A percentile compares a stretch with the other conserved stretches of the same genome.
Evolutionary conservation across 2,888 invertebrate genomes (phyloP).

Genomic region (Priocnemis perturbator): DNA sequence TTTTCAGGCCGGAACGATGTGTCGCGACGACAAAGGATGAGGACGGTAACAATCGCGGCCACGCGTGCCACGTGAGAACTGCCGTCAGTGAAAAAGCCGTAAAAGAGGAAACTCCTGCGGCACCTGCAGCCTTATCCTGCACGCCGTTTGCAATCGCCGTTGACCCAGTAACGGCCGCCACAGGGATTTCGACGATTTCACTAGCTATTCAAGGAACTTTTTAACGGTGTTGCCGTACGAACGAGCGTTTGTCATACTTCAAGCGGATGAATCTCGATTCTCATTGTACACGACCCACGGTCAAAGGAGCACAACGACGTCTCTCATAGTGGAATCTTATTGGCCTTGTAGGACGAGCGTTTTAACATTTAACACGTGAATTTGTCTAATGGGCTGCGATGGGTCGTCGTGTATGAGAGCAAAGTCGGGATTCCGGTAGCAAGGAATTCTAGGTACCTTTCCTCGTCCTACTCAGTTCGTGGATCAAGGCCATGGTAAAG

Average conservation of each 20-base stretch:
- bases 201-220: constrained; percentile 23
- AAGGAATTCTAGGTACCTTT: constrained; percentile 47
- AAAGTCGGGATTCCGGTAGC: constrained; percentile 33
- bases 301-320: background rate
- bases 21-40: too few species aligned
- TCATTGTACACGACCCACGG: background rate
- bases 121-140: too few species aligned
- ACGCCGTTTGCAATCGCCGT: too few species aligned
- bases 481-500: constrained; percentile 55
- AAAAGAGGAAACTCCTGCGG: constrained; percentile 29
- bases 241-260: too few species aligned
- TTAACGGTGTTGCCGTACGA: background rate
- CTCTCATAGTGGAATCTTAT: too few species aligned
- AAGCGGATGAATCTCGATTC: too few species aligned
- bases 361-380: too few species aligned
- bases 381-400: too few species aligned
- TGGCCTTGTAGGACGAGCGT: too few species aligned
- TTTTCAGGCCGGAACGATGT: too few species aligned
- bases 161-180: constrained; percentile 46
- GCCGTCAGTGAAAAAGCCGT: constrained; percentile 28
- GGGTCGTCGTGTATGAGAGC: constrained; percentile 30
- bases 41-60: background rate
- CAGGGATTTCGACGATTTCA: constrained; percentile 42
- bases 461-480: constrained; percentile 38
- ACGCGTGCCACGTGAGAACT: constrained; percentile 9